These are phyloP conservation scores for Trichogramma pretiosum DNA, from an alignment of 1,140 invertebrate species.

Conservation along the genomic window DNA sequence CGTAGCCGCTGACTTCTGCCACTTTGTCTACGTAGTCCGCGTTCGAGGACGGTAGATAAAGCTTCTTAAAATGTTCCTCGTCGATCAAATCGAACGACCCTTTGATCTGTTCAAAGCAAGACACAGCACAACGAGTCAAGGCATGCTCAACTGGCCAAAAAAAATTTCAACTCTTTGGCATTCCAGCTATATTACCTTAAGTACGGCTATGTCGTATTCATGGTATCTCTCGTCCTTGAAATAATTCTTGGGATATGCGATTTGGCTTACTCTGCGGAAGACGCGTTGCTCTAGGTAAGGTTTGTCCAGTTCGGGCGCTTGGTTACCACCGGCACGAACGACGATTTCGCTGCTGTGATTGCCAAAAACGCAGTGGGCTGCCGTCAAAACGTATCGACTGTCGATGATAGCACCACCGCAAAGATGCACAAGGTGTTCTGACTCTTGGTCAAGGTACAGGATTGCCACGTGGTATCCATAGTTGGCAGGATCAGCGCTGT, in stretches of 20 bases:
- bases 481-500: background rate
- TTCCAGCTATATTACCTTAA: no score
- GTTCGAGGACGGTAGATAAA: background rate
- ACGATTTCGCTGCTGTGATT: background rate
- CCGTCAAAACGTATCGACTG: background rate
- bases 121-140: no score
- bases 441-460: background rate
- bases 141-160: no score
- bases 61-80: background rate
- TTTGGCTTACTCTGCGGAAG: background rate
- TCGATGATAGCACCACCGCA: conserved; percentile 1
- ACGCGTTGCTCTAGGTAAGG: background rate
- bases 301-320: background rate
- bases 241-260: conserved; percentile 3
- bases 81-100: background rate
- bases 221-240: background rate
- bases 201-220: conserved; percentile 1
- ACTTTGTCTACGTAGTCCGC: background rate
- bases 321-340: background rate
- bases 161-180: no score
- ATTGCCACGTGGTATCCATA: background rate
- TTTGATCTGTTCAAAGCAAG: background rate
- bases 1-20: background rate
- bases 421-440: background rate
- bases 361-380: background rate